Base-by-base conservation (phyloP, 1,140 invertebrate species). In the Drosophila eugracilis region DNA sequence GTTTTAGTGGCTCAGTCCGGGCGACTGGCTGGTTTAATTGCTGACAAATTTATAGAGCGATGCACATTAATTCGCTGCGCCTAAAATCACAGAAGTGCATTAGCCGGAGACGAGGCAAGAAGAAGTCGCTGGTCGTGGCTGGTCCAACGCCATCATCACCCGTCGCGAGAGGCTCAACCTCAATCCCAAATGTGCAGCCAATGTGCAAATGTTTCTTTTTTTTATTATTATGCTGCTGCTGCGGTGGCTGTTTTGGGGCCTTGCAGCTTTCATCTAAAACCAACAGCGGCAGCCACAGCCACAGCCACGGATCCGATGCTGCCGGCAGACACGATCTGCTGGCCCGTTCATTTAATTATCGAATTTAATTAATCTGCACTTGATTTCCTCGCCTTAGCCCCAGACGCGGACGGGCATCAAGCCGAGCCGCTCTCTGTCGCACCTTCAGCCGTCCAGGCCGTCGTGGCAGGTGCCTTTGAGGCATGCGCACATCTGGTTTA, bases 31-130 rank as follows among this genome's bases (percentile, higher is more conserved):
- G 60, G 69, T 89, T 89, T 89, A 89, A 89, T 89, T 89, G 85
- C 85, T 89, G 85, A 89, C 85, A 85, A 89, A 89, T 89, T 89
- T 89, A 89, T 89, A 89, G 85, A 89, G 85, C 85, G 85, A 67
- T 85, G 80, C 85, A 72, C 85, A 89, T 89, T 89, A 89, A 89
- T 80, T 89, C 63, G 77, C 58, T 78, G 85, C 78, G 83, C 83
- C 83, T 80, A 86, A 74, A 86, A 86, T 86, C 83, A 86, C 83
- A 86, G 78, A 86, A 86, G 78, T 86, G 84, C 83, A 86, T 86
- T 86, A 86, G 74, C 55, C 67, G 57, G 44, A 70, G 58, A 52
- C 48, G 59, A 26, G 52, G 4, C 22, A 26, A 30, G 63, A 48
- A 32, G 48, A 24, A 24, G 42, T 24, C 14, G 39, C 49, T 21